Conservation (phyloP, 2,888 invertebrate genomes). For the Oxycera nigricornis region DNA sequence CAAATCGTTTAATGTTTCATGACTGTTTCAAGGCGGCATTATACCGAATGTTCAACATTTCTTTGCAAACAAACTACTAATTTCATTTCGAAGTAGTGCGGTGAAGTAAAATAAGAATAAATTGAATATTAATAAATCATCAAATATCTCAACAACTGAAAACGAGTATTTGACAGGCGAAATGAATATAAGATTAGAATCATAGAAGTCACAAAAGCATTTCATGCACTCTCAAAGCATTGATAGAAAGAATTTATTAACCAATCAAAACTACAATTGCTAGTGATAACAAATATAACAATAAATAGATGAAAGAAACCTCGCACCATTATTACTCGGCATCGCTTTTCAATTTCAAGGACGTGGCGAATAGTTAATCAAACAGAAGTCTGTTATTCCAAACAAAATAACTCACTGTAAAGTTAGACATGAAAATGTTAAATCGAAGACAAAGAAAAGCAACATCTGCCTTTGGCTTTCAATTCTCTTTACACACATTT, state of each 20-base stretch:
- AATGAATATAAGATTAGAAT: too few species aligned
- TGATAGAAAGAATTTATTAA: neutral
- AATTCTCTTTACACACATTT: conserved; percentile 43
- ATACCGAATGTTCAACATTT: neutral
- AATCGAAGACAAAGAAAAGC: conserved; percentile 40
- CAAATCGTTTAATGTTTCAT: neutral
- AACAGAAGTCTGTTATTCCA: neutral
- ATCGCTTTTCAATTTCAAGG: neutral
- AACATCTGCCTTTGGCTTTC: conserved; percentile 57
- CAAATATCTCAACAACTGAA: neutral
- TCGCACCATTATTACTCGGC: conserved; percentile 18
- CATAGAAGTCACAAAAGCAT: conserved; percentile 8
- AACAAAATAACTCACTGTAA: neutral
- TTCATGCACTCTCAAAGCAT: conserved; percentile 11
- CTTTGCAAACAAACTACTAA: neutral
- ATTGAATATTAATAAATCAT: neutral
- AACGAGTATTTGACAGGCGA: too few species aligned
- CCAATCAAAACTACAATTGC: neutral
- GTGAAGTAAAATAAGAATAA: neutral
- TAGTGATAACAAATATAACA: neutral
- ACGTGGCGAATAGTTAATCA: neutral
- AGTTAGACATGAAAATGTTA: conserved; percentile 6
- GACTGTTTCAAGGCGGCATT: neutral
- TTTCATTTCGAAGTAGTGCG: neutral
- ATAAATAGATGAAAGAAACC: conserved; percentile 22